These are phyloP conservation scores for Leptinotarsa tumamoca DNA, from an alignment of 2,888 invertebrate species.

Conservation along the genomic window DNA sequence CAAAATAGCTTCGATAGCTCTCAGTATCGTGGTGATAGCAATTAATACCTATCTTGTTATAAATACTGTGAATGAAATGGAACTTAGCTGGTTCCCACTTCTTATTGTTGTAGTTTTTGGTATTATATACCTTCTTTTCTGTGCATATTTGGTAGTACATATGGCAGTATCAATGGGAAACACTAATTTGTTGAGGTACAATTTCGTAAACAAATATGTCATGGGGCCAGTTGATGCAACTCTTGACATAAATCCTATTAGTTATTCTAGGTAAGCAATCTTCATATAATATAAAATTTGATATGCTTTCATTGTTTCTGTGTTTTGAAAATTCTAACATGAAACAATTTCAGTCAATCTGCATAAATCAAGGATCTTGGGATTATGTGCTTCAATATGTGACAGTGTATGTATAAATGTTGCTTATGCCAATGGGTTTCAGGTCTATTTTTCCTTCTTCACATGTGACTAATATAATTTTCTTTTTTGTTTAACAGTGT, in stretches of 20 bases:
- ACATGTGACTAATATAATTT: constrained; percentile 4
- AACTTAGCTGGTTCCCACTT: constrained; percentile 67
- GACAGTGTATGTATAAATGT: constrained; percentile 10
- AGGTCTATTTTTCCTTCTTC: not conserved
- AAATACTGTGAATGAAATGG: constrained; percentile 69
- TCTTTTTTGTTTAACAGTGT: constrained; percentile 7
- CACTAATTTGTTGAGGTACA: constrained; percentile 67
- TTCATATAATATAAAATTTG: not conserved
- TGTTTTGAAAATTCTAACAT: not conserved
- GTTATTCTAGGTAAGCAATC: constrained; percentile 71
- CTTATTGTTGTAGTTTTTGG: constrained; percentile 71
- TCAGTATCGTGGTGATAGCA: constrained; percentile 78
- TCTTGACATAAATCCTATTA: constrained; percentile 68
- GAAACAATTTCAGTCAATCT: constrained; percentile 12
- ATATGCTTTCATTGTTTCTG: not conserved
- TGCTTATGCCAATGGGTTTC: constrained; percentile 1
- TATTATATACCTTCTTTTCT: constrained; percentile 77
- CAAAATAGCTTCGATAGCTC: constrained; percentile 75
- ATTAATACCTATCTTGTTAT: constrained; percentile 86
- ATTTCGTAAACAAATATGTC: constrained; percentile 72
- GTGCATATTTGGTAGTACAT: constrained; percentile 80
- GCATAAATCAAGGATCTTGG: constrained; percentile 3
- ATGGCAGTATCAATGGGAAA: constrained; percentile 78
- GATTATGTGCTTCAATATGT: constrained; percentile 7
- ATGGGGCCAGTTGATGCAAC: constrained; percentile 69